Evolutionary conservation across 2,797 vertebrate genomes (phyloP).

Genomic region (Oreochromis grahami): DNA sequence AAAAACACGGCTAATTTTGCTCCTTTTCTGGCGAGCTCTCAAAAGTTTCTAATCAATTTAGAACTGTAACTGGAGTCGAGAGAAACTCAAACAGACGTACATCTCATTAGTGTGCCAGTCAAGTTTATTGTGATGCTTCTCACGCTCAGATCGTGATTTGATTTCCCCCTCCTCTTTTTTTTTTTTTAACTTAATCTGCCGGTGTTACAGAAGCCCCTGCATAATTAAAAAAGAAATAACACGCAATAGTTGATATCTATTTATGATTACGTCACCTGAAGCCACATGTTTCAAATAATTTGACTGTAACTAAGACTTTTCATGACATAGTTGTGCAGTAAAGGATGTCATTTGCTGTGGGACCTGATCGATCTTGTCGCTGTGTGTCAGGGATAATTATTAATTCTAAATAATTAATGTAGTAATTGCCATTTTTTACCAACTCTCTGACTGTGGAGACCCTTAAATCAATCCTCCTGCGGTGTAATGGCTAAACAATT

Average conservation of each 20-base stretch:
- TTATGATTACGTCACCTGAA: neutral
- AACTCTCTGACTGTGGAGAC: neutral
- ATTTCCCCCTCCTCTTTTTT: neutral
- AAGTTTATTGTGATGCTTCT: neutral
- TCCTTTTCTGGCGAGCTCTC: neutral
- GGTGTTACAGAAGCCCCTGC: neutral
- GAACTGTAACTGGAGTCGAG: neutral
- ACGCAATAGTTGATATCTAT: neutral
- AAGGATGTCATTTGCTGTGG: neutral
- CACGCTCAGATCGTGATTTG: neutral
- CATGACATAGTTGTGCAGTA: neutral
- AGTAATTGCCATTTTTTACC: neutral
- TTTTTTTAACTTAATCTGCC: neutral
- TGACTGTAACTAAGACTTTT: accelerated
- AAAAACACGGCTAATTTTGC: neutral
- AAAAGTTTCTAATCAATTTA: neutral
- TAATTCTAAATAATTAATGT: neutral
- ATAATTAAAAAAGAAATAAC: neutral
- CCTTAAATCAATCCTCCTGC: neutral
- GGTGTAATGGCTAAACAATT: neutral
- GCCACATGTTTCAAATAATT: neutral
- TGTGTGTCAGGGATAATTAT: neutral
- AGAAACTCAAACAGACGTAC: neutral
- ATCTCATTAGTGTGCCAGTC: neutral
- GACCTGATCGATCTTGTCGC: neutral